Base-by-base conservation (phyloP, 53 echinoderm and acorn worm genomes). In the Zoroaster sp. region DNA sequence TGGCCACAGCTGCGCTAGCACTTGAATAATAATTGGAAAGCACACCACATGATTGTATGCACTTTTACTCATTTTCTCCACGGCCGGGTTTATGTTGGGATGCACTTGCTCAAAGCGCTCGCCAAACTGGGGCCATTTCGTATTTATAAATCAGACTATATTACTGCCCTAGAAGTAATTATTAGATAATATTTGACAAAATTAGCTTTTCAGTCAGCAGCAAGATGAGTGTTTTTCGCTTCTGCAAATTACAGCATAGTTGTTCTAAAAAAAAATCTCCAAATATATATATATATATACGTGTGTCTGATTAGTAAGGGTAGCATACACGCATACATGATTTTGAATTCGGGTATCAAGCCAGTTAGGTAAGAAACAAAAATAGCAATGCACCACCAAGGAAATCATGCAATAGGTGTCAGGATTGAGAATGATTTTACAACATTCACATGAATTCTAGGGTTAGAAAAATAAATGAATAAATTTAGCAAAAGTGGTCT, bases 11-110 rank as follows among this genome's bases (percentile, higher is more conserved):
- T 83, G 83, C 70, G 70, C 20, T 69, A 45, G 20, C 70, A 70
- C 83, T 70, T 69, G 83, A 83, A 83, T 83, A 49, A 83, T 83
- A 83, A 83, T 70, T 70, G 69, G 69, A 20, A 35, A 17, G 53
- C 39, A 5, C 49, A 39, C 65, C 83, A 83, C 83, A 69, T 83
- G 83, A 35, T 9, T 83, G 70, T 32, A 23, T 9, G 28, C 32
- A 9, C 9, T 69, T 35, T 13, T 69, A 9, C 33, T 75, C 33
- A 30, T 35, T 44, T 40, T 34, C 40, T 25, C 4, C 14, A n/a
- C 3, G 35, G 11, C 32, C 17, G 20, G n/a, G 38, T 23, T 23
- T 55, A 51, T 33, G 54, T 66, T 81, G 63, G 67, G 67, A 41
- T 38, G 35, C 28, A 81, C 42, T 81, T 43, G 81, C 81, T 67